A percentile compares a stretch with the other conserved stretches of the same genome.
Conservation (phyloP, 2,888 invertebrate genomes). For the Diaphora mendica region DNA sequence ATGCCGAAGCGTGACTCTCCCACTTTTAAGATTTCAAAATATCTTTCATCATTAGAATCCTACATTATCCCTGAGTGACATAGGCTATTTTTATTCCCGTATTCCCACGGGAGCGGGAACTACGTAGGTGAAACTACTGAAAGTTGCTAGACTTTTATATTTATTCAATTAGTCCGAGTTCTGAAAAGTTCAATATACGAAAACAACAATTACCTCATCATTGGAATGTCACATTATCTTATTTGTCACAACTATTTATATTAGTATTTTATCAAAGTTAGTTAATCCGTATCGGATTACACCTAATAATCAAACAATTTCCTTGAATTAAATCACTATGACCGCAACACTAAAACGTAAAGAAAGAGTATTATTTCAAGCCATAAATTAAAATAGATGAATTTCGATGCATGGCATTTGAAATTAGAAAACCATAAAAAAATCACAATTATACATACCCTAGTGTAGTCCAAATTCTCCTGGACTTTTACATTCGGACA, state of each 20-base stretch:
- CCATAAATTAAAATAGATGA: neutral
- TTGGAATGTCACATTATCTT: neutral
- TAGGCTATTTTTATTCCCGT: no score
- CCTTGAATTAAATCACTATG: neutral
- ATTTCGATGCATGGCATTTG: neutral
- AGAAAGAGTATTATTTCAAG: neutral
- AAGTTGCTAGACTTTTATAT: no score
- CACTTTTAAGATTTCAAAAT: no score
- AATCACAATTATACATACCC: constrained; percentile 57
- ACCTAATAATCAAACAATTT: neutral
- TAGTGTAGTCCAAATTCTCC: constrained; percentile 76
- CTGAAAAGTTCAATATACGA: neutral
- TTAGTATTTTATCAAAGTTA: neutral
- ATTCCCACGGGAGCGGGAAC: no score
- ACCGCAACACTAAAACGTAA: neutral
- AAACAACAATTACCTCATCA: neutral
- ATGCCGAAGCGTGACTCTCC: no score
- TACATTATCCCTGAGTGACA: no score
- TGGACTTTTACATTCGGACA: constrained; percentile 76
- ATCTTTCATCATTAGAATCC: no score
- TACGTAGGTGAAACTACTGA: no score
- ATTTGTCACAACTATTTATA: neutral
- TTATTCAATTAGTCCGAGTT: neutral
- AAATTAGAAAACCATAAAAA: neutral
- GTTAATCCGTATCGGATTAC: neutral